Base-by-base conservation (phyloP, 2,113 vertebrate genomes). In the Gallinago jamesoni region DNA sequence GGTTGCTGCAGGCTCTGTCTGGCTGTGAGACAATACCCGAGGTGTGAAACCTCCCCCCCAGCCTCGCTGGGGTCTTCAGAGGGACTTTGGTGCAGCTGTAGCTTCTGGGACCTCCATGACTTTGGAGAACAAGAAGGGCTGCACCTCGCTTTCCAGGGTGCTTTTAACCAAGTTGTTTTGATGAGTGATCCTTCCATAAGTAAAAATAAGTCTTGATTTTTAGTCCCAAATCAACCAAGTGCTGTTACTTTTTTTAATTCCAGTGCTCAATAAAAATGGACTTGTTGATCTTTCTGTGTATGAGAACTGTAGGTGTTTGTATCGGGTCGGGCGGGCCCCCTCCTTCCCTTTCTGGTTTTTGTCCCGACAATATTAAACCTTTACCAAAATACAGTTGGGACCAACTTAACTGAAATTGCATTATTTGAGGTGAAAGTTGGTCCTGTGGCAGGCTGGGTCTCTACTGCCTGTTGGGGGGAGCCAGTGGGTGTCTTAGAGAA, bases 201-300 rank as follows among this genome's bases (percentile, higher is more conserved):
- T 81, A 25, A 80, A 78, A 74, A 39, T 57, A 68, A 87, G 28
- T 74, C 57, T 80, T 68, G 59, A 47, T 74, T 93, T 94, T 92
- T 80, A 88, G 92, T 73, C 95, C 78, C 67, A 35, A 63, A 85
- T 87, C 72, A 93, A 95, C 53, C 59, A 93, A 90, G 79, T 95
- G 90, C 86, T 96, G 83, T 94, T 93, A 85, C 85, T 85, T 95
- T 96, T 39, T 94, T 69, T n/a, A 93, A 95, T 92, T 74, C 50
- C 83, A 70, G 63, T 92, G 59, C 82, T 96, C 53, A 96, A 92
- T 97, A 97, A 97, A 95, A 80, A 70, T 4, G 12, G 37, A 93
- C n/a, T 92, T 90, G 37, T 68, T 86, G 63, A 78, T 84, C 80
- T 77, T 69, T 31, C 62, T 60, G 62, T 24, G n/a, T 50, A 10